These are phyloP conservation scores for Chondrilla cf. caribensis DNA, from an alignment of 37 sponge, comb jelly and placozoan species.

Conservation along the genomic window DNA sequence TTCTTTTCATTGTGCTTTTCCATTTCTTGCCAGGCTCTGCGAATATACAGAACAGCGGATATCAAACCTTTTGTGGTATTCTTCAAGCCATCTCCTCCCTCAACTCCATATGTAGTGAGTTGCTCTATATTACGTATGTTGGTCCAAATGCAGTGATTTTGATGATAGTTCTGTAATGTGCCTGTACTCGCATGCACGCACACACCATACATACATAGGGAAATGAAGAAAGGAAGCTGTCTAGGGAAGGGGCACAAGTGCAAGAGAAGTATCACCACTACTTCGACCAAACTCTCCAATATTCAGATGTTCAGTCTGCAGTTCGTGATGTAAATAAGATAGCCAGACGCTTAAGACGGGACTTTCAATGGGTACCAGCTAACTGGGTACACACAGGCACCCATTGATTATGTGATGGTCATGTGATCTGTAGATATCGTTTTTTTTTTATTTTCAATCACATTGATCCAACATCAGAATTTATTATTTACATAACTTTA, in stretches of 20 bases:
- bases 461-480: too few species aligned
- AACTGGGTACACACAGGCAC: slow-evolving; percentile 25
- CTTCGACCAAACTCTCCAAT: slow-evolving; percentile 46
- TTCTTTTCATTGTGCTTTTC: background rate
- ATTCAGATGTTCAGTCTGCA: slow-evolving; percentile 27
- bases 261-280: slow-evolving; percentile 43
- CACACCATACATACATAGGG: background rate
- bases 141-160: background rate
- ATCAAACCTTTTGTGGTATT: slow-evolving; percentile 57
- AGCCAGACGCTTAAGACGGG: slow-evolving; percentile 21
- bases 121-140: background rate
- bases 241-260: background rate
- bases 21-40: slow-evolving; percentile 27
- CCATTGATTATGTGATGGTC: too few species aligned
- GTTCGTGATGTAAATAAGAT: background rate
- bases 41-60: slow-evolving; percentile 24
- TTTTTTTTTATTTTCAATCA: too few species aligned
- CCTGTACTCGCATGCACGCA: too few species aligned
- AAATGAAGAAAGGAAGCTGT: background rate
- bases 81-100: slow-evolving; percentile 43
- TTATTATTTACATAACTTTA: too few species aligned
- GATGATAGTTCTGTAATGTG: too few species aligned
- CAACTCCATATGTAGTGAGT: too few species aligned
- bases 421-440: too few species aligned
- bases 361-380: slow-evolving; percentile 74